Conservation (phyloP, 1,140 invertebrate species). For the Philopotamus ludificatus region DNA sequence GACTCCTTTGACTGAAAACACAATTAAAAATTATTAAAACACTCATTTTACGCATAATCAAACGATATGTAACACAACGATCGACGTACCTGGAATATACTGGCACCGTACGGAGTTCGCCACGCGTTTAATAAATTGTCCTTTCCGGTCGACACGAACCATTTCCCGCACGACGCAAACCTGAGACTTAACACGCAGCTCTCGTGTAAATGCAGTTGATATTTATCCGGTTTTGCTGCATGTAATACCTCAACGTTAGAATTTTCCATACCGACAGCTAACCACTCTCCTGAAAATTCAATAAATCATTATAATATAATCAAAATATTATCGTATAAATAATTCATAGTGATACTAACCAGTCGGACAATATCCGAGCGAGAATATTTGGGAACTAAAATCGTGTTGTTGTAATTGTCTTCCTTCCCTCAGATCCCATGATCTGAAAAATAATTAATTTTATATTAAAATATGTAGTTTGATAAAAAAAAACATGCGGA, state of each 20-base stretch:
- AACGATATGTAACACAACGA: neutral
- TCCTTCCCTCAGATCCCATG: slow-evolving; percentile 92
- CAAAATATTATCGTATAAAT: slow-evolving; percentile 3
- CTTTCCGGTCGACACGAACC: slow-evolving; percentile 99
- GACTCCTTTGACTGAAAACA: slow-evolving; percentile 93
- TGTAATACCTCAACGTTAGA: slow-evolving; percentile 96
- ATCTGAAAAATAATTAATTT: slow-evolving; percentile 50
- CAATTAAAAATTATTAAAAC: neutral
- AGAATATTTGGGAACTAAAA: slow-evolving; percentile 89
- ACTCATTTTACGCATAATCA: neutral
- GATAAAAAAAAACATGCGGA: neutral
- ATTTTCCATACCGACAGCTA: slow-evolving; percentile 98
- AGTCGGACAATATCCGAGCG: slow-evolving; percentile 40
- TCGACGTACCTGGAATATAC: slow-evolving; percentile 89
- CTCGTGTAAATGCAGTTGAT: slow-evolving; percentile 96
- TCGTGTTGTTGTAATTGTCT: slow-evolving; percentile 87
- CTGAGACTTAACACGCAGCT: slow-evolving; percentile 97
- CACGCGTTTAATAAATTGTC: slow-evolving; percentile 98
- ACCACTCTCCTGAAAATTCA: slow-evolving; percentile 74
- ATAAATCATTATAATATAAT: neutral
- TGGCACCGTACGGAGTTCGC: slow-evolving; percentile 97
- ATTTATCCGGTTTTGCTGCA: slow-evolving; percentile 93
- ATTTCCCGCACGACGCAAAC: slow-evolving; percentile 96
- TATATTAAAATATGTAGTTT: neutral
- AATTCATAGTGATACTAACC: slow-evolving; percentile 12